A percentile compares a stretch with the other conserved stretches of the same genome.
These are phyloP conservation scores for Regulus satrapa DNA, from an alignment of 2,113 vertebrate species.

Conservation along the genomic window DNA sequence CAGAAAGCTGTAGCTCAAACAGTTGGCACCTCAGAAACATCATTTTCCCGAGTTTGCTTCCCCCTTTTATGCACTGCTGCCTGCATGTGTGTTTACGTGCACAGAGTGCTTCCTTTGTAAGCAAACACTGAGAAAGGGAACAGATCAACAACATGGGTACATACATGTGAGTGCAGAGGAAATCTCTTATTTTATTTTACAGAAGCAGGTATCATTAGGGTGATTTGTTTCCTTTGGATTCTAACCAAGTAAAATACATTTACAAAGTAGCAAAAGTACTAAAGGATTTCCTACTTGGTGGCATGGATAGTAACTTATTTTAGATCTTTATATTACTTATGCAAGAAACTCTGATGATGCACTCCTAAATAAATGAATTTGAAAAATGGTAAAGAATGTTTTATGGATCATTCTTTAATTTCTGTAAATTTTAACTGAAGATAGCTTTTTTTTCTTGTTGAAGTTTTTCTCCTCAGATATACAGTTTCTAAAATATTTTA, in stretches of 20 bases:
- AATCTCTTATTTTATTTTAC: not conserved
- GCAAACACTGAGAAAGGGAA: not conserved
- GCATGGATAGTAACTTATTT: not conserved
- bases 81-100: fast-evolving
- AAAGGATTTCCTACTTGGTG: not conserved
- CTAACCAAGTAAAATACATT: not conserved
- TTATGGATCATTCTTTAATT: not conserved
- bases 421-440: not conserved
- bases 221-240: not conserved
- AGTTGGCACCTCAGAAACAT: not conserved
- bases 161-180: not conserved
- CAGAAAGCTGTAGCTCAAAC: not conserved
- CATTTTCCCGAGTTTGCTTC: not conserved
- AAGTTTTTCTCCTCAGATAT: not conserved
- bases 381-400: not conserved
- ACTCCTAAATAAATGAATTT: not conserved
- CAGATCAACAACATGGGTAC: fast-evolving
- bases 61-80: not conserved
- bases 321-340: not conserved
- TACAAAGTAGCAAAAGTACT: not conserved
- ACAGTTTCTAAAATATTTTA: not conserved
- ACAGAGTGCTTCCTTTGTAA: not conserved
- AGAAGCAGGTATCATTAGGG: not conserved
- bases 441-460: not conserved
- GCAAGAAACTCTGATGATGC: not conserved